Percentiles rank a stretch among this genome's conserved stretches.
These are phyloP conservation scores for Dryobotodes eremita DNA, from an alignment of 2,888 invertebrate species.

Conservation along the genomic window DNA sequence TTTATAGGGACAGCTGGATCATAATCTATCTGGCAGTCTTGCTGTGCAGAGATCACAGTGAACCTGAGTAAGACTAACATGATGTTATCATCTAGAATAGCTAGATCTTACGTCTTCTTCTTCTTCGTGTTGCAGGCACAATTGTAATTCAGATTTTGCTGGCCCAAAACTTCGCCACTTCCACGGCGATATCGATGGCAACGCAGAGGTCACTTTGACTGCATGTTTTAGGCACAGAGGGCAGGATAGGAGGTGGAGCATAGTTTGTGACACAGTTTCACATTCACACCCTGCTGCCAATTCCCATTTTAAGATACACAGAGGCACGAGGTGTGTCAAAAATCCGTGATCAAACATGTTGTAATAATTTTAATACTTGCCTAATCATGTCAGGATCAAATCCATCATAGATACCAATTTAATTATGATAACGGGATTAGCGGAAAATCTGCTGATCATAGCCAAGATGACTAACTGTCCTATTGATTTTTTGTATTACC, in stretches of 20 bases:
- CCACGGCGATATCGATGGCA: too few species aligned
- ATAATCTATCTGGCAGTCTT: neutral
- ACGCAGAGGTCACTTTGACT: too few species aligned
- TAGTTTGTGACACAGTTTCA: too few species aligned
- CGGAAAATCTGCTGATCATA: constrained; percentile 15
- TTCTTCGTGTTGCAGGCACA: too few species aligned
- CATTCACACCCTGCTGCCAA: neutral
- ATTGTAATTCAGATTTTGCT: too few species aligned
- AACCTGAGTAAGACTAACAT: too few species aligned
- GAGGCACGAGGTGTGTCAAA: neutral
- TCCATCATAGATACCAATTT: neutral
- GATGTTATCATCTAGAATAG: too few species aligned
- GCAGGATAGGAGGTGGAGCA: too few species aligned
- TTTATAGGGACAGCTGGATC: neutral
- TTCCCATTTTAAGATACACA: neutral
- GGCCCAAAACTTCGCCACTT: too few species aligned
- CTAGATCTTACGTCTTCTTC: too few species aligned
- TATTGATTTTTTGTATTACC: neutral
- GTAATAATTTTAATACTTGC: constrained; percentile 6
- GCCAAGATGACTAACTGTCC: neutral
- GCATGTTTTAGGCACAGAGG: too few species aligned
- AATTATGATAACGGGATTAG: constrained; percentile 36
- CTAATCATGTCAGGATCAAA: constrained; percentile 3
- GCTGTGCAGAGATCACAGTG: too few species aligned
- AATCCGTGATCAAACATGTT: constrained; percentile 4